Conservation (phyloP, 2,888 invertebrate species). For the Galeruca laticollis region DNA sequence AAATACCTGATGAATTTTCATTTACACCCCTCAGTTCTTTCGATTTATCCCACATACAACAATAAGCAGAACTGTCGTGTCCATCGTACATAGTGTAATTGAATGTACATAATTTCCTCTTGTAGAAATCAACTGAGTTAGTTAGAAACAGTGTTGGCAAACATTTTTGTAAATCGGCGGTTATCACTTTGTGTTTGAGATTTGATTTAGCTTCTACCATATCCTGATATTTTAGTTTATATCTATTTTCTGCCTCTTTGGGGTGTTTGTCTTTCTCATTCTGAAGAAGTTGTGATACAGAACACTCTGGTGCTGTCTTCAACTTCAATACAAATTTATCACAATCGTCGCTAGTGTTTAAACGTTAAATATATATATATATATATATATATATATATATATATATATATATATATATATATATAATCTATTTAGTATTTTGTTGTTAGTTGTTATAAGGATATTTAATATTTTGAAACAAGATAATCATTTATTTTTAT, state of each 20-base stretch:
- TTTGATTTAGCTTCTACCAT: constrained; percentile 10
- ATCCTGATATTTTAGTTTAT: constrained; percentile 37
- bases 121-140: not conserved
- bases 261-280: constrained; percentile 35
- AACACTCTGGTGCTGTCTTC: too few relatives aligned
- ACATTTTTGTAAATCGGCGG: constrained; percentile 18
- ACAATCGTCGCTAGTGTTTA: too few relatives aligned
- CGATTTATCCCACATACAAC: not conserved
- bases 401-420: too few relatives aligned
- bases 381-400: too few relatives aligned
- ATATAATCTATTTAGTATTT: too few relatives aligned
- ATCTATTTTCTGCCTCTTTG: constrained; percentile 39
- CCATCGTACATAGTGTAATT: constrained; percentile 1
- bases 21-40: not conserved
- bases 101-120: constrained; percentile 10
- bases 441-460: too few relatives aligned
- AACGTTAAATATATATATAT: too few relatives aligned
- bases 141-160: constrained; percentile 7
- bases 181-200: not conserved
- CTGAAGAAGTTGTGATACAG: too few relatives aligned
- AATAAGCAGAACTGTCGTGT: not conserved
- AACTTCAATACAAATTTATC: too few relatives aligned
- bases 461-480: too few relatives aligned
- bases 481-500: too few relatives aligned
- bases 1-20: too few relatives aligned